Evolutionary conservation across 2,113 vertebrate species (phyloP).

Genomic region (Cichladusa arquata): DNA sequence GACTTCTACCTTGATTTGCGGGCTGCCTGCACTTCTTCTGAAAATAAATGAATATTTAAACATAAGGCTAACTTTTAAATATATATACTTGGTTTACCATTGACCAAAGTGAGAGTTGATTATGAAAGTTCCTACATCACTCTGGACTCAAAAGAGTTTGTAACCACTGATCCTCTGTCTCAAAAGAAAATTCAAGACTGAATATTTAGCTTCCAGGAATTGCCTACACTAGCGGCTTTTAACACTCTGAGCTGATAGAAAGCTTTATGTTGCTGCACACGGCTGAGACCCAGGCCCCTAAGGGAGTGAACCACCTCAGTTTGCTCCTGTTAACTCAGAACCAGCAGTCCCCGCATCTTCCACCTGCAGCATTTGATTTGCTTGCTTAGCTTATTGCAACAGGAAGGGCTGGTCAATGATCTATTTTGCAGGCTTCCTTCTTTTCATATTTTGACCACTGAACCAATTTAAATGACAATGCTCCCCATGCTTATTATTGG

Average conservation of each 20-base stretch:
- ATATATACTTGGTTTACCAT: neutral
- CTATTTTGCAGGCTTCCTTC: neutral
- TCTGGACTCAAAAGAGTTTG: neutral
- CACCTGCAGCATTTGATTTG: neutral
- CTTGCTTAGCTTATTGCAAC: neutral
- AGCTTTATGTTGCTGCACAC: accelerated
- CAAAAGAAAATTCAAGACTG: neutral
- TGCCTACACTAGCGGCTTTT: neutral
- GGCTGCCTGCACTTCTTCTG: neutral
- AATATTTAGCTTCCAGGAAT: neutral
- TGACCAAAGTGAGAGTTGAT: neutral
- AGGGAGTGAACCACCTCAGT: neutral
- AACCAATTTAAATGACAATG: neutral
- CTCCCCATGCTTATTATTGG: neutral
- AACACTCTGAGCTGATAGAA: neutral
- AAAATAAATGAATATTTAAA: neutral
- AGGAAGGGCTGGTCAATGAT: neutral
- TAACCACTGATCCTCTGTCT: neutral
- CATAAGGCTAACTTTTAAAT: neutral
- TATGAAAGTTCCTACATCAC: neutral
- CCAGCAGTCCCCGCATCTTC: accelerated
- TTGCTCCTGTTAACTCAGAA: neutral
- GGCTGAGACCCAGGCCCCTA: neutral
- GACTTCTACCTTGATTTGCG: neutral
- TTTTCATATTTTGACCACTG: neutral